Conservation (phyloP, 2,888 invertebrate genomes). For the Athripsodes cinereus region DNA sequence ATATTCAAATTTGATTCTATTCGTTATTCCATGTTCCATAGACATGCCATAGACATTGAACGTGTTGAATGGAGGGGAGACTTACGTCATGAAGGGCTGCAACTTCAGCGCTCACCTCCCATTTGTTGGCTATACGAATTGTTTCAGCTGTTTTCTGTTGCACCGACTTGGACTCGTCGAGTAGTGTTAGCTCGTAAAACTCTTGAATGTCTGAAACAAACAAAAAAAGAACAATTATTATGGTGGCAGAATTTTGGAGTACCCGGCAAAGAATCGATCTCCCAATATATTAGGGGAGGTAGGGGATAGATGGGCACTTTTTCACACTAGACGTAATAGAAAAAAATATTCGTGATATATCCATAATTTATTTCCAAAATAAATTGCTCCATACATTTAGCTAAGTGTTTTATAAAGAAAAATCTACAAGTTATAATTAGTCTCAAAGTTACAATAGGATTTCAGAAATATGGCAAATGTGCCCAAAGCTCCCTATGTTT, state of each 20-base stretch:
- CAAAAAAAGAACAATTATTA: not conserved
- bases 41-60: slow-evolving; percentile 13
- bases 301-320: no score
- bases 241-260: not conserved
- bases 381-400: no score
- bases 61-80: slow-evolving; percentile 15
- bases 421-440: no score
- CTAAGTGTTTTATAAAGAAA: no score
- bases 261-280: no score
- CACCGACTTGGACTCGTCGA: slow-evolving; percentile 91
- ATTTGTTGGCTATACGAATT: slow-evolving; percentile 90
- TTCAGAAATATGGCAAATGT: no score
- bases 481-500: no score
- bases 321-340: no score
- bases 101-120: slow-evolving; percentile 55
- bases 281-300: no score
- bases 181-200: slow-evolving; percentile 94
- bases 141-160: slow-evolving; percentile 96
- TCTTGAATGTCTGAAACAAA: slow-evolving; percentile 91
- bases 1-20: not conserved
- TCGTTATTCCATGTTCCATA: not conserved
- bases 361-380: no score
- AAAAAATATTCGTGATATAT: no score
- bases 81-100: slow-evolving; percentile 43
- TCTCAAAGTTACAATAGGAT: no score